Evolutionary conservation across 2,113 vertebrate species (phyloP).

Genomic region (Steatornis caripensis): DNA sequence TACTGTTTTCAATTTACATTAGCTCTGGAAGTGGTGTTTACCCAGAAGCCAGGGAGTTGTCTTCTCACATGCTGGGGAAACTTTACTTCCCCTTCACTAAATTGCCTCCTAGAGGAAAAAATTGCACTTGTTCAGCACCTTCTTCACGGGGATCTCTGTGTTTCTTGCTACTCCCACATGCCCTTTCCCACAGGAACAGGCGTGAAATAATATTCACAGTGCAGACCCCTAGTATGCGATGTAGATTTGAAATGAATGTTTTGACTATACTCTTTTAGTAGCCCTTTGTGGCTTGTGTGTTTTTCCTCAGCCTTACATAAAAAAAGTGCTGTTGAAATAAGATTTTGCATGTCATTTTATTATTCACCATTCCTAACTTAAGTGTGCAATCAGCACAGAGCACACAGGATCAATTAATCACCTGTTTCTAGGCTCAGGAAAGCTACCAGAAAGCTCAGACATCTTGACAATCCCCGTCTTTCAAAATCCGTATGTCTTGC

Average conservation of each 20-base stretch:
- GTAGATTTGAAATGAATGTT: not conserved
- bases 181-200: not conserved
- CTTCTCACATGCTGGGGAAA: not conserved
- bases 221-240: not conserved
- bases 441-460: not conserved
- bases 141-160: not conserved
- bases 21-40: not conserved
- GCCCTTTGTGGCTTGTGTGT: not conserved
- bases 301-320: not conserved
- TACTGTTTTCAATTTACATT: not conserved
- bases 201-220: not conserved
- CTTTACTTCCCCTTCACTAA: not conserved
- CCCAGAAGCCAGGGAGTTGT: not conserved
- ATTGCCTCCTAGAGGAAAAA: not conserved
- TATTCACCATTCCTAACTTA: not conserved
- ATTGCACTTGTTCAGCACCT: not conserved
- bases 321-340: not conserved
- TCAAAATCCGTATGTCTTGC: constrained; percentile 48
- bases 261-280: not conserved
- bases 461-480: not conserved
- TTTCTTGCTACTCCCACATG: not conserved
- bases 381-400: not conserved
- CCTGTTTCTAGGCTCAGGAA: not conserved
- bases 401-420: constrained; percentile 8
- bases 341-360: constrained; percentile 13